A percentile compares a stretch with the other conserved stretches of the same genome.
Conservation (phyloP, 2,113 vertebrate genomes). For the Leptobrachium leishanense region DNA sequence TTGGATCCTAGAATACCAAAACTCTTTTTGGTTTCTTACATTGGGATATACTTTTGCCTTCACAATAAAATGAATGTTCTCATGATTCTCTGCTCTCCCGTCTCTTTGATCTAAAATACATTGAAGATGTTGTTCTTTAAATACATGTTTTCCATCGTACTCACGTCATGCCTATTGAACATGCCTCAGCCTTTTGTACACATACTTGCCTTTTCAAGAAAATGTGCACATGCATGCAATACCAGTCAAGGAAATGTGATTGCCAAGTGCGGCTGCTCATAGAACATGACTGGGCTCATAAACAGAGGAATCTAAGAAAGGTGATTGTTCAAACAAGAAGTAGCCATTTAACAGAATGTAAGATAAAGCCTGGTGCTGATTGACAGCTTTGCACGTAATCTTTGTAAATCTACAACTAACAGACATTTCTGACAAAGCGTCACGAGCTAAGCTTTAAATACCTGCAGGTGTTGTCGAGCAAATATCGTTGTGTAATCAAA, state of each 20-base stretch:
- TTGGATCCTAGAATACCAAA: no score
- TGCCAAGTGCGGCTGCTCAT: slow-evolving; percentile 40
- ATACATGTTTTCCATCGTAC: slow-evolving; percentile 17
- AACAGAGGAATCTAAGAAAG: slow-evolving; percentile 29
- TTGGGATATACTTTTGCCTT: no score
- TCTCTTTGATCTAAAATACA: slow-evolving; percentile 40
- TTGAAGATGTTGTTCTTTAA: slow-evolving; percentile 26
- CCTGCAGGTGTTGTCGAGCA: slow-evolving; percentile 30
- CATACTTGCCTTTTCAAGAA: slow-evolving; percentile 37
- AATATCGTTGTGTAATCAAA: not conserved
- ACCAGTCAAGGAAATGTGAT: slow-evolving; percentile 42
- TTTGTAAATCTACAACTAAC: slow-evolving; percentile 20
- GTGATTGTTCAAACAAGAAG: slow-evolving; percentile 46
- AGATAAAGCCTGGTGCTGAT: slow-evolving; percentile 32
- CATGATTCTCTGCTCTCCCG: not conserved
- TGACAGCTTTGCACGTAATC: slow-evolving; percentile 29
- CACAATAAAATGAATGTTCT: not conserved
- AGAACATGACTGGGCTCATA: not conserved
- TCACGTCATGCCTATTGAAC: slow-evolving; percentile 30
- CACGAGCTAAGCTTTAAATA: slow-evolving; percentile 29
- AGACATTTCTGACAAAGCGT: slow-evolving; percentile 9
- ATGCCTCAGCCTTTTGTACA: not conserved
- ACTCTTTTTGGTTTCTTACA: no score
- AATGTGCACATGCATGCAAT: slow-evolving; percentile 40
- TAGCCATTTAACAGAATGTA: slow-evolving; percentile 30